A percentile compares a stretch with the other conserved stretches of the same genome.
Conservation (phyloP, 2,888 invertebrate species). For the Aromia moschata region DNA sequence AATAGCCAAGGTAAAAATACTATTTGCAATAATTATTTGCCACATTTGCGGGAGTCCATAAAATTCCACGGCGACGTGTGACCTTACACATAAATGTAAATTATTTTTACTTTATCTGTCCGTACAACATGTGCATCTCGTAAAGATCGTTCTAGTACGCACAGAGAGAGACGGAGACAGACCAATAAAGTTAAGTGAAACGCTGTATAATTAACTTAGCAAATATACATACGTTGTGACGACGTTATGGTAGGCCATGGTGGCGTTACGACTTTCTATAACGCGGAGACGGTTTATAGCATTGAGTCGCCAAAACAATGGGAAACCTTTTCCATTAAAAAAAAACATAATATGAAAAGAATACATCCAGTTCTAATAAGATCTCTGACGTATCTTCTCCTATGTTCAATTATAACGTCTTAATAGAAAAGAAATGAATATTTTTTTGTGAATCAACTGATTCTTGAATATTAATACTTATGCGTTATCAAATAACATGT, state of each 20-base stretch:
- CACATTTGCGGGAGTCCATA: conserved; percentile 41
- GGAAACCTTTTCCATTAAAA: too few species aligned
- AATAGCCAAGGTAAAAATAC: conserved; percentile 32
- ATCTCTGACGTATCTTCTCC: too few species aligned
- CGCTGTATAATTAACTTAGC: conserved; percentile 14
- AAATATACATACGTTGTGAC: conserved; percentile 13
- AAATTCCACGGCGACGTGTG: conserved; percentile 44
- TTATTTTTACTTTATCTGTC: conserved; percentile 35
- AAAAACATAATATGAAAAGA: too few species aligned
- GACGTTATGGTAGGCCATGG: conserved; percentile 19
- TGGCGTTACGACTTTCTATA: conserved; percentile 14
- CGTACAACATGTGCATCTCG: conserved; percentile 8
- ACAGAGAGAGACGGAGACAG: conserved; percentile 3
- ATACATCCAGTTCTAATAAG: too few species aligned
- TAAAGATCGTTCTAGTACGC: conserved; percentile 10
- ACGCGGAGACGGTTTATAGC: conserved; percentile 9
- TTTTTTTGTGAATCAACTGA: too few species aligned
- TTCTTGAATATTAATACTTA: too few species aligned
- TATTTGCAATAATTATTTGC: conserved; percentile 38
- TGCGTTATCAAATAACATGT: too few species aligned
- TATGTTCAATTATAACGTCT: too few species aligned
- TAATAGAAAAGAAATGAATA: too few species aligned
- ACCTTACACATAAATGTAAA: conserved; percentile 43
- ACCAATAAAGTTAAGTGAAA: conserved; percentile 12
- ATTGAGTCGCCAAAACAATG: too few species aligned